phyloP scores from a whole-genome alignment of 2,888 invertebrate species.

The Spodoptera littoralis region DNA sequence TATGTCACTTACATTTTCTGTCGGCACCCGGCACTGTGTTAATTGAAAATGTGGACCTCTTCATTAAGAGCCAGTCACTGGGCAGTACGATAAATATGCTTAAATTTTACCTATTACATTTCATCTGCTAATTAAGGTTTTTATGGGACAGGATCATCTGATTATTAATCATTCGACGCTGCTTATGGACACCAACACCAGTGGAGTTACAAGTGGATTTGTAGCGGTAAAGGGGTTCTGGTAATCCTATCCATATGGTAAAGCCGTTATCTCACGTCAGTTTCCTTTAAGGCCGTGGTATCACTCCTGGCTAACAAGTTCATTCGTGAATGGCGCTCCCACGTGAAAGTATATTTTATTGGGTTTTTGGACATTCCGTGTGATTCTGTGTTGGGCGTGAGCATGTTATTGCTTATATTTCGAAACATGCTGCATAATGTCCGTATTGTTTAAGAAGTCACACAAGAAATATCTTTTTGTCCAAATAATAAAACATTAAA shows the following conservation, averaged over 20 bases:
- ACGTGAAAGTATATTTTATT: constrained; percentile 16
- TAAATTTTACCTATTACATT: constrained; percentile 32
- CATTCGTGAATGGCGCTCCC: not conserved
- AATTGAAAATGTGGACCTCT: constrained; percentile 15
- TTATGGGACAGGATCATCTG: too few relatives aligned
- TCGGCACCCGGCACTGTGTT: constrained; percentile 24
- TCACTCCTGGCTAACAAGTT: too few relatives aligned
- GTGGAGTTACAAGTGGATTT: too few relatives aligned
- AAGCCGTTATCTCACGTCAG: too few relatives aligned
- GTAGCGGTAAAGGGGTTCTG: too few relatives aligned
- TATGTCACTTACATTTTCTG: constrained; percentile 29
- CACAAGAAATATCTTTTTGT: too few relatives aligned
- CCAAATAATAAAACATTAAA: too few relatives aligned
- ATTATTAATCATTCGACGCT: too few relatives aligned
- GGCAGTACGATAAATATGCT: constrained; percentile 3
- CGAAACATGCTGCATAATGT: constrained; percentile 11
- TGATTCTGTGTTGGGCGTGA: constrained; percentile 37
- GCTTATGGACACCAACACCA: too few relatives aligned
- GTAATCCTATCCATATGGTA: too few relatives aligned
- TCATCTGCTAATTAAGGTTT: constrained; percentile 1
- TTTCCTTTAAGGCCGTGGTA: too few relatives aligned
- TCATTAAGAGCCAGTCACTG: constrained; percentile 14
- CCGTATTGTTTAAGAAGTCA: not conserved
- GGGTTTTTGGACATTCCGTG: constrained; percentile 28
- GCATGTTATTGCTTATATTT: constrained; percentile 40